Conservation (phyloP, 2,113 vertebrate species). For the Clupea harengus region DNA sequence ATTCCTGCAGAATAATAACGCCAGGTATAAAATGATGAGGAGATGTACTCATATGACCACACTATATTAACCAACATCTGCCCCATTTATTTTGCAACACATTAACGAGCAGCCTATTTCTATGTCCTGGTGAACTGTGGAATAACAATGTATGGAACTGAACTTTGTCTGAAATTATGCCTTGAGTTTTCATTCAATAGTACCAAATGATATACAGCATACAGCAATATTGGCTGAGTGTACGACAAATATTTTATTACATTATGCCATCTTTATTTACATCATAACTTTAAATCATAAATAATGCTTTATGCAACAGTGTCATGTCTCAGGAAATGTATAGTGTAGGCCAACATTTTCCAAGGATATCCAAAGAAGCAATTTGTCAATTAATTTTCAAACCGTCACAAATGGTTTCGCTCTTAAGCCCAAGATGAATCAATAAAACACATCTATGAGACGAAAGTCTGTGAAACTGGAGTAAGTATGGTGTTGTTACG, state of each 20-base stretch:
- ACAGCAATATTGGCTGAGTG: too few species aligned
- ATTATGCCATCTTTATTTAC: not conserved
- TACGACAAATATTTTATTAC: not conserved
- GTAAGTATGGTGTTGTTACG: slow-evolving; percentile 36
- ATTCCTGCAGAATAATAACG: too few species aligned
- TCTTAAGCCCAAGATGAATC: not conserved
- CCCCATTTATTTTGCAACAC: too few species aligned
- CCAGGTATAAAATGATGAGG: too few species aligned
- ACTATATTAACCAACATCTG: too few species aligned
- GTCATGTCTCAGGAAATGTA: not conserved
- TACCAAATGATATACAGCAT: too few species aligned
- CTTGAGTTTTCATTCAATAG: too few species aligned
- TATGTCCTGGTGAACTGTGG: too few species aligned
- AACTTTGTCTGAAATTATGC: too few species aligned
- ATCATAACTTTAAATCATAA: not conserved
- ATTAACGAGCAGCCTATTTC: too few species aligned
- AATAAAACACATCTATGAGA: not conserved
- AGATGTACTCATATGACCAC: too few species aligned
- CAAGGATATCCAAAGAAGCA: not conserved
- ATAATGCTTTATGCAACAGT: not conserved
- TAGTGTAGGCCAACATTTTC: not conserved
- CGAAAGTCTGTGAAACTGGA: not conserved
- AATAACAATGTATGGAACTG: too few species aligned
- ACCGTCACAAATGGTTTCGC: not conserved
- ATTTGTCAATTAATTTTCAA: not conserved